A percentile compares a stretch with the other conserved stretches of the same genome.
phyloP scores from a whole-genome alignment of 2,113 vertebrate genomes.

The Otis tarda region DNA sequence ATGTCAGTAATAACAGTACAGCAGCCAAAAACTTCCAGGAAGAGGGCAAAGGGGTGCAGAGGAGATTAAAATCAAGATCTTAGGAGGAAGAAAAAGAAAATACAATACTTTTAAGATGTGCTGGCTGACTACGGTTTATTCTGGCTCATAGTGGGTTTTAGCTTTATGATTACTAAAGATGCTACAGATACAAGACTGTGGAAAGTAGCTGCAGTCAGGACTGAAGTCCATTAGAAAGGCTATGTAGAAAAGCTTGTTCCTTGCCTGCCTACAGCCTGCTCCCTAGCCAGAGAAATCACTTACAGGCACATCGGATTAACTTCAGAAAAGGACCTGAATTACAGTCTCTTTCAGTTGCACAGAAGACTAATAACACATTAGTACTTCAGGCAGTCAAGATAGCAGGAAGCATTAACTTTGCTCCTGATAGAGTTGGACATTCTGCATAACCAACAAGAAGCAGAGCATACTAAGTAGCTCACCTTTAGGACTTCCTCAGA shows the following conservation, averaged over 20 bases:
- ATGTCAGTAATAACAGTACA: neutral
- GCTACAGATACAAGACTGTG: neutral
- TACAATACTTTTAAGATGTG: neutral
- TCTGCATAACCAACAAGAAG: neutral
- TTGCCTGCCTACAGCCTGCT: neutral
- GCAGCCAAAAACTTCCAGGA: neutral
- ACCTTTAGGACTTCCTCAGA: conserved; percentile 82
- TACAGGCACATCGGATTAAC: neutral
- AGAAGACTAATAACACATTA: neutral
- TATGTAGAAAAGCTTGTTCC: neutral
- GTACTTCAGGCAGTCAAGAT: neutral
- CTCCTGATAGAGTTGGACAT: neutral
- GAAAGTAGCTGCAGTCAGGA: neutral
- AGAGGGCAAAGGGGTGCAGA: neutral
- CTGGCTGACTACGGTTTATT: neutral
- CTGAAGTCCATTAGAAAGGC: neutral
- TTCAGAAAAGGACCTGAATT: neutral
- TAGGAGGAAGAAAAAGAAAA: neutral
- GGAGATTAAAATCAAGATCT: neutral
- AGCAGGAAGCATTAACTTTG: neutral
- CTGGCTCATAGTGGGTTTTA: neutral
- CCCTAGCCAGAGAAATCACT: neutral
- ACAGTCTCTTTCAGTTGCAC: neutral
- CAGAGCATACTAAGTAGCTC: neutral
- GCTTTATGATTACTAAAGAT: neutral